Percentiles rank a stretch among this genome's conserved stretches.
Conservation (phyloP, 2,797 vertebrate genomes). For the Ptychobarbus kaznakovi region DNA sequence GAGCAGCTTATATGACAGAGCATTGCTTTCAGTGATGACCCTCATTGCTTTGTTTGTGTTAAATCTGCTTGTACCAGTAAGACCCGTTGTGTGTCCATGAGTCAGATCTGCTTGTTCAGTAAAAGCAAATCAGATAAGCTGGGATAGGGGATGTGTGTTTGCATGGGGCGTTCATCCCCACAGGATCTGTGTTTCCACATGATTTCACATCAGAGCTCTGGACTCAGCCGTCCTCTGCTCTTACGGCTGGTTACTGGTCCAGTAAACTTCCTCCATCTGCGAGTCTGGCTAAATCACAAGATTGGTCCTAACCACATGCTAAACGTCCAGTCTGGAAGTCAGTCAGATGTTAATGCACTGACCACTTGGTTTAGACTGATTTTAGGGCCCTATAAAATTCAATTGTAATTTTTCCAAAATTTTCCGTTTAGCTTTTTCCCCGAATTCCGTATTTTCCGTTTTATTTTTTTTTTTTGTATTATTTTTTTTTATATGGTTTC, state of each 20-base stretch:
- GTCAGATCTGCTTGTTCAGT: constrained; percentile 17
- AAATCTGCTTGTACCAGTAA: background rate
- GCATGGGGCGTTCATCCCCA: constrained; percentile 42
- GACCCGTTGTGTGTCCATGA: background rate
- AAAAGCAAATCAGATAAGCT: constrained; percentile 12
- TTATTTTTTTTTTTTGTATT: background rate
- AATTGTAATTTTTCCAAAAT: background rate
- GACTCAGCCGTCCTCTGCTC: constrained; percentile 4
- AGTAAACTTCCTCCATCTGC: constrained; percentile 1
- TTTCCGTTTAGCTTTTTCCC: background rate
- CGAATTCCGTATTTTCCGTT: background rate
- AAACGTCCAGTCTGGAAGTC: background rate
- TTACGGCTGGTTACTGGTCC: constrained; percentile 16
- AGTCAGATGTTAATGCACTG: background rate
- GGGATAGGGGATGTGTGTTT: constrained; percentile 31
- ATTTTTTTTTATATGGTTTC: background rate
- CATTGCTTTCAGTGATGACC: background rate
- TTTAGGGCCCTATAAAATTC: background rate
- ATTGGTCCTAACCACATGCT: background rate
- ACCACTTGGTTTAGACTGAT: background rate
- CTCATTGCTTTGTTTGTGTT: background rate
- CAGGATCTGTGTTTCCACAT: constrained; percentile 48
- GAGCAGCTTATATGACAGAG: constrained; percentile 50
- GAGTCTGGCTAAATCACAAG: constrained; percentile 29
- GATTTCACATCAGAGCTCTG: constrained; percentile 50